phyloP scores from a whole-genome alignment of 2,888 invertebrate genomes.

The Subacronicta megacephala region DNA sequence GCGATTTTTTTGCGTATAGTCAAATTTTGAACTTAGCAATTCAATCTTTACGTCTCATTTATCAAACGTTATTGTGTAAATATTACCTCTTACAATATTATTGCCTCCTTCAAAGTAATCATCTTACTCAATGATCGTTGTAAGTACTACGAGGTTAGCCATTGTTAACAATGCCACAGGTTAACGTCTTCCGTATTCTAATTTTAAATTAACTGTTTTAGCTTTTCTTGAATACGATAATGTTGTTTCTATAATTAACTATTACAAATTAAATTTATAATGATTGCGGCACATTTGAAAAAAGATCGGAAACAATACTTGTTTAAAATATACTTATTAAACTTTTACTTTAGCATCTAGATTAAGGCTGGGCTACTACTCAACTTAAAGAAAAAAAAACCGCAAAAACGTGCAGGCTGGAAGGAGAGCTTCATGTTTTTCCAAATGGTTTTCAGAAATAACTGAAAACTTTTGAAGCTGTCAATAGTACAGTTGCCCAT shows the following conservation, averaged over 20 bases:
- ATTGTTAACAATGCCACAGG: conserved; percentile 35
- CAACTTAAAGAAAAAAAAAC: too few relatives aligned
- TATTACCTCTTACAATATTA: neutral
- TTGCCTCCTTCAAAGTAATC: conserved; percentile 2
- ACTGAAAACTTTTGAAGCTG: neutral
- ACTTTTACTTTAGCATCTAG: too few relatives aligned
- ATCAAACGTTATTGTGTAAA: conserved; percentile 10
- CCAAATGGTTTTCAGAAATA: neutral
- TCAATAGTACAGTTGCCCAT: neutral
- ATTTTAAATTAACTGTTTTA: conserved; percentile 28
- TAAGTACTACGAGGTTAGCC: conserved; percentile 37
- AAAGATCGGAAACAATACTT: neutral
- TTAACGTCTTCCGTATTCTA: conserved; percentile 41
- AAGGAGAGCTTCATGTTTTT: too few relatives aligned
- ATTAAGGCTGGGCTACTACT: too few relatives aligned
- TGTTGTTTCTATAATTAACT: neutral
- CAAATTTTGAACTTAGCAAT: too few relatives aligned
- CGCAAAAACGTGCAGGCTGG: too few relatives aligned
- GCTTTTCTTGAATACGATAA: conserved; percentile 15
- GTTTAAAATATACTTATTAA: neutral
- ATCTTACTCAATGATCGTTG: conserved; percentile 16
- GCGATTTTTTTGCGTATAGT: too few relatives aligned
- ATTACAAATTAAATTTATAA: neutral
- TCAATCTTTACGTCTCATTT: too few relatives aligned
- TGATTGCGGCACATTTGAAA: neutral